Conservation (phyloP, 1,140 invertebrate genomes). For the Riptortus pedestris region DNA sequence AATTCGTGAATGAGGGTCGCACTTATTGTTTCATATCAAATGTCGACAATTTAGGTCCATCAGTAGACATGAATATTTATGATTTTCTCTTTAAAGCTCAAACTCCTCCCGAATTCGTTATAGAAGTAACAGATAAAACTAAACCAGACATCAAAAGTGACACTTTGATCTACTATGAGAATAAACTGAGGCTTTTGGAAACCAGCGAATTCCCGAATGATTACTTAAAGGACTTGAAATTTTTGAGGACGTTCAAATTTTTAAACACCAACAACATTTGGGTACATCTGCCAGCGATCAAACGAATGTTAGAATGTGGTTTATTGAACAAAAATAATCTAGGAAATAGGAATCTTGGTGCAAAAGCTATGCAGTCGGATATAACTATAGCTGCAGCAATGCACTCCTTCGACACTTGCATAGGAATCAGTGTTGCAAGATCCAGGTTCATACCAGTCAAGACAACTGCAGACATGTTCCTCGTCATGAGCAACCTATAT, state of each 20-base stretch:
- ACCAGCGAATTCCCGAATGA: no score
- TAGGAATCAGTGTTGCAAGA: slow-evolving; percentile 90
- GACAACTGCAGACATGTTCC: slow-evolving; percentile 91
- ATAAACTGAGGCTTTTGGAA: no score
- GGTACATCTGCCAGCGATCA: slow-evolving; percentile 71
- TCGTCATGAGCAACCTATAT: slow-evolving; percentile 98
- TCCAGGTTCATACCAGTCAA: slow-evolving; percentile 97
- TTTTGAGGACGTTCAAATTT: slow-evolving; percentile 95
- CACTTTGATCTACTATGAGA: no score
- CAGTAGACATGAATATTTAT: no score
- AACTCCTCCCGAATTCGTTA: no score
- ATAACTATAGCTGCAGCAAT: slow-evolving; percentile 97
- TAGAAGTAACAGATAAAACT: no score
- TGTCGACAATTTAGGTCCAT: no score
- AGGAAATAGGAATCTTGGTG: neutral
- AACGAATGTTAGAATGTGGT: neutral
- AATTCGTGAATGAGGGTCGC: no score
- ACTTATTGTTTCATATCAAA: no score
- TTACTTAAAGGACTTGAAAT: slow-evolving; percentile 96
- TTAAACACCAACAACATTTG: slow-evolving; percentile 99
- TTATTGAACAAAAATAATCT: neutral
- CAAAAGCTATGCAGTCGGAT: slow-evolving; percentile 91
- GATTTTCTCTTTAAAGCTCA: no score
- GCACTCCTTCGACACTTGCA: slow-evolving; percentile 80
- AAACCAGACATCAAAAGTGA: no score